Base-by-base conservation (phyloP, 1,140 invertebrate genomes). In the Aleiodes sp. region DNA sequence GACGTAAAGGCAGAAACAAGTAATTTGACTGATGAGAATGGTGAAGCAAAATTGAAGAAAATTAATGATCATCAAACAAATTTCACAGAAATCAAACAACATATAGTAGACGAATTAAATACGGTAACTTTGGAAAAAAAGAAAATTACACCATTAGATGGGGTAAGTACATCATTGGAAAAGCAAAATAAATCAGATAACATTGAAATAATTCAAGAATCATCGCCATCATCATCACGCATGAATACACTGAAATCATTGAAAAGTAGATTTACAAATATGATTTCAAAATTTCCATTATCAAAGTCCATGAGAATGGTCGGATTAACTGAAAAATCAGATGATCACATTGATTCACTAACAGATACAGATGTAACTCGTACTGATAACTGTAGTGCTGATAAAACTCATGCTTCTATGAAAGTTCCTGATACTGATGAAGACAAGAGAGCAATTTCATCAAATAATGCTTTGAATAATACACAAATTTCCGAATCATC, bases 201-300 rank as follows among this genome's bases (percentile, higher is more conserved):
- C 31, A 37, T 28, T 33, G 33, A 61, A 16, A 19, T 29, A 19
- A 12, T 9, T 46, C 41, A 46, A 16, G 46, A 52, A 21, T 12
- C 46, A 33, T 19, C 19, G 6, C 10, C 29, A 28, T 26, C 71
- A 24, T 59, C 52, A 66, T 56, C 64, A 21, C 67, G 71, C 64
- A 63, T 73, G 33, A 70, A 65, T 57, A 41, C 66, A 46, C 52
- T 73, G 4, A 65, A 66, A 67, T 73, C 64, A 43, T 29, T 73
- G 6, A 73, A 66, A 67, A 70, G 33, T 41, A 65, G 46, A 60
- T 73, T 73, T 24, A 46, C 71, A 9, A 73, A 28, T n/a, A 73
- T 73, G 71, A 73, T 73, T 41, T 68, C 71, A n/a, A 73, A 65
- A 67, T 39, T 73, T 24, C 71, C 70, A 12, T 28, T 72, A 41